phyloP scores from a whole-genome alignment of 2,113 vertebrate genomes.

The Pithys albifrons region DNA sequence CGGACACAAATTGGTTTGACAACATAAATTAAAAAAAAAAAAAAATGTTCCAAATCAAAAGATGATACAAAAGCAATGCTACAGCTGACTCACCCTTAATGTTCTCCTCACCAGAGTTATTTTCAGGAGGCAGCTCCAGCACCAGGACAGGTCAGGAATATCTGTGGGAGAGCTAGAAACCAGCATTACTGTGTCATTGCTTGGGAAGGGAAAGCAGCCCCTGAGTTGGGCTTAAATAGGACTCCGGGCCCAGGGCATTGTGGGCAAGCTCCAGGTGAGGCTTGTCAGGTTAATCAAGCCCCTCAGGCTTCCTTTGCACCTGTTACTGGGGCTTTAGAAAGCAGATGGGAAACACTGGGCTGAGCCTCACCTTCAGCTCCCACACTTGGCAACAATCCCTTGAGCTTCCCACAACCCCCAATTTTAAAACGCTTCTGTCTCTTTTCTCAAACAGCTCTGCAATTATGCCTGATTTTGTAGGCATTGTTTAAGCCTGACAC shows the following conservation, averaged over 20 bases:
- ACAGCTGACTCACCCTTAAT: background rate
- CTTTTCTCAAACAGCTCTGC: background rate
- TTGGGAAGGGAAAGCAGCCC: rapidly evolving
- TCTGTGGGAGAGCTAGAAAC: rapidly evolving
- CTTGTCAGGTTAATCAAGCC: background rate
- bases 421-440: background rate
- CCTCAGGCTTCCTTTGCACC: too few species aligned
- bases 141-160: rapidly evolving
- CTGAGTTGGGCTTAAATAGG: background rate
- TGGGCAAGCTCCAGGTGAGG: background rate
- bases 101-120: background rate
- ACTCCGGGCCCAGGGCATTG: too few species aligned
- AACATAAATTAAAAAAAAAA: background rate
- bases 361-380: background rate
- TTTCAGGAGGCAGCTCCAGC: background rate
- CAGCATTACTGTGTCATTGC: rapidly evolving
- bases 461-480: background rate
- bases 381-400: background rate
- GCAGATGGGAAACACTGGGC: background rate
- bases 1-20: background rate
- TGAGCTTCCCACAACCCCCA: background rate
- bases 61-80: rapidly evolving
- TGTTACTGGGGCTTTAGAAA: rapidly evolving
- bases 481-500: background rate
- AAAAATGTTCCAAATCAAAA: background rate